Percentiles rank a stretch among this genome's conserved stretches.
Evolutionary conservation across 2,113 vertebrate genomes (phyloP).

Genomic region (Potamarius usumacintae): DNA sequence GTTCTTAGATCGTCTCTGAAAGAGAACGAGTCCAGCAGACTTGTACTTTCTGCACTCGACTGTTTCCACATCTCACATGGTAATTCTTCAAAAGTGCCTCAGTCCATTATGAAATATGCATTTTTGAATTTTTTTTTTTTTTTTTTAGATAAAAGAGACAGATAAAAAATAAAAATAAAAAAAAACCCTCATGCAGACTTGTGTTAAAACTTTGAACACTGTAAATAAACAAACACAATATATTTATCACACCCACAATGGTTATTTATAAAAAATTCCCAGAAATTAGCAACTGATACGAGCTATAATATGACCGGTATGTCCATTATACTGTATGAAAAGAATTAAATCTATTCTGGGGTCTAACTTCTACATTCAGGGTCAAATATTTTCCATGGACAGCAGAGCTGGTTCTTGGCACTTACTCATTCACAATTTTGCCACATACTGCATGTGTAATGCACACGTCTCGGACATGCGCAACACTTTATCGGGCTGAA

Average conservation of each 20-base stretch:
- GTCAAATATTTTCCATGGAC: not conserved
- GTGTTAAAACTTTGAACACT: conserved; percentile 22
- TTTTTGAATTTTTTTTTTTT: conserved; percentile 41
- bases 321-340: not conserved
- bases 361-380: not conserved
- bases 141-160: not conserved
- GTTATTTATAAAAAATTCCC: not conserved
- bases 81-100: conserved; percentile 40
- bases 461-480: not conserved
- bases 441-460: not conserved
- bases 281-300: not conserved
- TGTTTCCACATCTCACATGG: conserved; percentile 26
- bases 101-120: conserved; percentile 48
- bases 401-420: not conserved
- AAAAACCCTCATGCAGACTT: conserved; percentile 28
- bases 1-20: conserved; percentile 37
- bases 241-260: not conserved
- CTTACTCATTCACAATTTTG: not conserved
- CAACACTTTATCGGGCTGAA: not conserved
- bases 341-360: not conserved
- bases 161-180: not conserved
- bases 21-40: conserved; percentile 19
- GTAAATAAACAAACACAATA: not conserved
- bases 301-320: not conserved
- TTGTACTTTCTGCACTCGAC: conserved; percentile 26